Percentiles rank a stretch among this genome's conserved stretches.
These are phyloP conservation scores for Drosophila paramelanica DNA, from an alignment of 2,888 invertebrate genomes.

Conservation along the genomic window DNA sequence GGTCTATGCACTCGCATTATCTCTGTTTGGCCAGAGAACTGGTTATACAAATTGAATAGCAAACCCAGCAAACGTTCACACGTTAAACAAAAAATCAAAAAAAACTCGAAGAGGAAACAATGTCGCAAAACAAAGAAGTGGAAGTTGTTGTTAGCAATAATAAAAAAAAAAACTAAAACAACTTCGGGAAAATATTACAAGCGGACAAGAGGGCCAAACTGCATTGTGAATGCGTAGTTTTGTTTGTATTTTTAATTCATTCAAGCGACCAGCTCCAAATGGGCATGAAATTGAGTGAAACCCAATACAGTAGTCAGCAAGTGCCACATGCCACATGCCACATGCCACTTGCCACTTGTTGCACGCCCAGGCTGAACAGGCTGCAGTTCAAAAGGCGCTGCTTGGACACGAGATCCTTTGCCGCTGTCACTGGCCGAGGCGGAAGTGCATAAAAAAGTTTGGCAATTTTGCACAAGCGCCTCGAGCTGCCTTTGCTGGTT, in stretches of 20 bases:
- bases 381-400: conserved; percentile 27
- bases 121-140: conserved; percentile 67
- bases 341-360: conserved; percentile 13
- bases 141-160: conserved; percentile 57
- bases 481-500: not conserved
- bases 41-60: conserved; percentile 19
- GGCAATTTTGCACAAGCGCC: not conserved
- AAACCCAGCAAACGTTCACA: conserved; percentile 56
- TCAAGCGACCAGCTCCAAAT: conserved; percentile 24
- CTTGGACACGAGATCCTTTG: conserved; percentile 4
- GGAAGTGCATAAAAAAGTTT: conserved; percentile 16
- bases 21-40: conserved; percentile 24
- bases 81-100: conserved; percentile 10
- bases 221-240: conserved; percentile 16
- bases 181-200: conserved; percentile 46
- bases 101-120: conserved; percentile 29
- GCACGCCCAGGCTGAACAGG: not conserved
- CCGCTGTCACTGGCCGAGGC: conserved; percentile 6
- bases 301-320: conserved; percentile 7
- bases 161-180: conserved; percentile 14
- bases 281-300: conserved; percentile 26
- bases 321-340: conserved; percentile 8
- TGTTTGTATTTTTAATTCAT: conserved; percentile 18
- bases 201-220: not conserved
- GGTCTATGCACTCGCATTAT: conserved; percentile 13